Evolutionary conservation across 2,888 invertebrate species (phyloP).

Genomic region (Lydus trimaculatus): DNA sequence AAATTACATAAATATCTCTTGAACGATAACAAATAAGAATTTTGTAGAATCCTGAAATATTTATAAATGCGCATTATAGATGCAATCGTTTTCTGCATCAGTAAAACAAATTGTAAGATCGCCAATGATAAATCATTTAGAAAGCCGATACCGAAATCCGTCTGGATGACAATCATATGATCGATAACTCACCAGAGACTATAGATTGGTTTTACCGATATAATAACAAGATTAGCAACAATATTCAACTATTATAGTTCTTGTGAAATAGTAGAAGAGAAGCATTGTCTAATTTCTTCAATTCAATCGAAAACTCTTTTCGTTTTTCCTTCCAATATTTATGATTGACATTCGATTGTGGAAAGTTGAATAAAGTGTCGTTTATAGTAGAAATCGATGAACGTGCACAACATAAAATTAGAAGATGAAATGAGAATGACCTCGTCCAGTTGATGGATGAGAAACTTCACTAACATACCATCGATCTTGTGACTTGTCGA

Average conservation of each 20-base stretch:
- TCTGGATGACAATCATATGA: background rate
- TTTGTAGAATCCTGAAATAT: background rate
- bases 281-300: background rate
- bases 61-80: background rate
- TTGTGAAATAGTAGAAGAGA: background rate
- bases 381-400: slow-evolving; percentile 36
- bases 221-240: background rate
- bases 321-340: background rate
- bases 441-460: slow-evolving; percentile 50
- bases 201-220: background rate
- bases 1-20: background rate
- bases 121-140: slow-evolving; percentile 3
- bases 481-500: slow-evolving; percentile 51
- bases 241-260: background rate
- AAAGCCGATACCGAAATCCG: background rate
- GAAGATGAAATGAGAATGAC: slow-evolving; percentile 34
- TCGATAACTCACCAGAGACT: slow-evolving; percentile 7
- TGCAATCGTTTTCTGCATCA: background rate
- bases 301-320: background rate
- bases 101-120: background rate
- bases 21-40: background rate
- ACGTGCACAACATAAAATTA: slow-evolving; percentile 43
- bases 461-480: slow-evolving; percentile 47
- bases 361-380: slow-evolving; percentile 31
- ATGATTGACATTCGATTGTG: slow-evolving; percentile 10